phyloP scores from a whole-genome alignment of 2,113 vertebrate species.

The Columba janthina region DNA sequence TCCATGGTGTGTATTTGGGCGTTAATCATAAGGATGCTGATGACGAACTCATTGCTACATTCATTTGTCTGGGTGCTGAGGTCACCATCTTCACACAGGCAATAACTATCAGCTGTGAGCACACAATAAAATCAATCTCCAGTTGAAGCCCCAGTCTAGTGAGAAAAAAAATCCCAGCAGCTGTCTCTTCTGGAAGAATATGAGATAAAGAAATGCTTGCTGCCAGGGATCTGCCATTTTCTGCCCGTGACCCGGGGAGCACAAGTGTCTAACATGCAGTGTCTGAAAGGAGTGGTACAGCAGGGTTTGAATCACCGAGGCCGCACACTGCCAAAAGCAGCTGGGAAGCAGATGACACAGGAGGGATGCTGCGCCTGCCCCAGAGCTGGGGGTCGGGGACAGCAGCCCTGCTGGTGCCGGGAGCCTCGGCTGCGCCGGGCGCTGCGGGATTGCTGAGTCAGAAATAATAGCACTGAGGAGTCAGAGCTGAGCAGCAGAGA shows the following conservation, averaged over 20 bases:
- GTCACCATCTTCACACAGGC: neutral
- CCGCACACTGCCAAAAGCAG: neutral
- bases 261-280: neutral
- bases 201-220: neutral
- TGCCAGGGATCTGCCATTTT: neutral
- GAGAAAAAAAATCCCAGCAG: neutral
- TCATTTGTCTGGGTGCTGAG: neutral
- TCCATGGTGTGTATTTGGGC: neutral
- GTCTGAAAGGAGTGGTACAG: rapidly evolving
- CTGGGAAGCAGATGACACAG: neutral
- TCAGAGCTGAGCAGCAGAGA: rapidly evolving
- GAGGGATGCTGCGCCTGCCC: neutral
- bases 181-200: neutral
- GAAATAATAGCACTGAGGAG: neutral
- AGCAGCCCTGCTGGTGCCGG: neutral
- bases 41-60: neutral
- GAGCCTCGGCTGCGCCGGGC: neutral
- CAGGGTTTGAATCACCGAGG: neutral
- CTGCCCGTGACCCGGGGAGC: neutral
- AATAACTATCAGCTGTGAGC: neutral
- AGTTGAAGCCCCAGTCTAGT: neutral
- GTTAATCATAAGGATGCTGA: neutral
- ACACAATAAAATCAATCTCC: neutral
- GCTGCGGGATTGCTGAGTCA: neutral
- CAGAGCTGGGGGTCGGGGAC: rapidly evolving